A percentile compares a stretch with the other conserved stretches of the same genome.
Conservation (phyloP, 2,888 invertebrate species). For the Steinernema hermaphroditum region DNA sequence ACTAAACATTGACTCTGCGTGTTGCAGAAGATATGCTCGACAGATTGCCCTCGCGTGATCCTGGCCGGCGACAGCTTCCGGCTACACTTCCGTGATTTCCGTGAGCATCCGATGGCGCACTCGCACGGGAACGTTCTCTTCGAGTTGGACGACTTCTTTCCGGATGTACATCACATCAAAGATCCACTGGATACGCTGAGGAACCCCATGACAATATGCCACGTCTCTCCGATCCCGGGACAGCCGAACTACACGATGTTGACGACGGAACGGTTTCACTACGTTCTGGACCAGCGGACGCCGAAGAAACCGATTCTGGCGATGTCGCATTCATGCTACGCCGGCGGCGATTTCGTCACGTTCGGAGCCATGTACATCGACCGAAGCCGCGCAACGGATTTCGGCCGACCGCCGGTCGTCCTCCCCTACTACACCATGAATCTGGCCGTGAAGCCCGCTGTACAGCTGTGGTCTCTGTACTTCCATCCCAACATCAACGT, state of each 20-base stretch:
- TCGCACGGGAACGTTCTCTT: not conserved
- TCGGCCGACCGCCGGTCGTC: not conserved
- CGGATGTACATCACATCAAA: not conserved
- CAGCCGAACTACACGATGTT: not conserved
- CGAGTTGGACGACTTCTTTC: not conserved
- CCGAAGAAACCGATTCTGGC: not conserved
- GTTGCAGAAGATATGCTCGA: not conserved
- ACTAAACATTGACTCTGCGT: no score
- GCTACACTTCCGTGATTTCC: not conserved
- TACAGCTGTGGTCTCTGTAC: not conserved
- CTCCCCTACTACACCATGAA: slow-evolving; percentile 6
- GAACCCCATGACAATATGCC: not conserved
- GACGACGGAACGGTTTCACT: not conserved
- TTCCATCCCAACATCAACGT: not conserved
- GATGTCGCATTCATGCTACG: not conserved
- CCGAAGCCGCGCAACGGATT: not conserved
- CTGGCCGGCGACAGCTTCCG: not conserved
- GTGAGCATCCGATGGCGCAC: not conserved
- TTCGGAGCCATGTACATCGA: slow-evolving; percentile 7
- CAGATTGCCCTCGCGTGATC: not conserved
- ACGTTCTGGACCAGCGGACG: not conserved
- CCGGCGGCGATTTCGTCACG: not conserved
- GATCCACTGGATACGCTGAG: not conserved
- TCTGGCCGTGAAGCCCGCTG: slow-evolving; percentile 1
- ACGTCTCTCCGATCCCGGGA: not conserved